phyloP scores from a whole-genome alignment of 1,140 invertebrate genomes.

The Eumeta japonica region DNA sequence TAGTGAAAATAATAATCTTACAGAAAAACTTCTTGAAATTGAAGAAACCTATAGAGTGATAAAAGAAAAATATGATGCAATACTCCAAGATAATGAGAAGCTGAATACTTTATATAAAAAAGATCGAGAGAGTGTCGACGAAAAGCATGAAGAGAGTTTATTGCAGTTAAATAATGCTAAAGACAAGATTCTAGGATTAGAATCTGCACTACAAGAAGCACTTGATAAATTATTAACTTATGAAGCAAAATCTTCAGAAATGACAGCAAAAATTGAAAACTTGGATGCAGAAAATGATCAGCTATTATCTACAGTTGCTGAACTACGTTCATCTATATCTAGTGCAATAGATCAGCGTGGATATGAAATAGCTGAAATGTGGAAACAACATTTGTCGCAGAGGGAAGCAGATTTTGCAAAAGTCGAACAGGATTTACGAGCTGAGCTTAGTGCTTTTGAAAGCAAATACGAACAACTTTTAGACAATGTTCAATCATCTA shows the following conservation, averaged over 20 bases:
- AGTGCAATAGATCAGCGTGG: constrained; percentile 63
- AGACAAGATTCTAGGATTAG: too few species aligned
- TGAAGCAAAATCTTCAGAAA: constrained; percentile 24
- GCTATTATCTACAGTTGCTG: constrained; percentile 40
- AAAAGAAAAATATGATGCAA: constrained; percentile 10
- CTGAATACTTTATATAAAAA: too few species aligned
- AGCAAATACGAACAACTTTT: constrained; percentile 56
- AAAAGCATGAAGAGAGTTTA: too few species aligned
- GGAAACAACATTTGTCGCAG: constrained; percentile 63
- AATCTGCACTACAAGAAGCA: too few species aligned
- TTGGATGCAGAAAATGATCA: constrained; percentile 46
- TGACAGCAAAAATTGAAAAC: constrained; percentile 29
- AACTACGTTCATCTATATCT: constrained; percentile 42
- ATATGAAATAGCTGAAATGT: constrained; percentile 63
- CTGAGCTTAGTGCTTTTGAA: constrained; percentile 43
- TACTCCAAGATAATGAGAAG: too few species aligned
- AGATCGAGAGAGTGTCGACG: too few species aligned
- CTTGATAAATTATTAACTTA: constrained; percentile 15
- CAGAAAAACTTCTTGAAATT: constrained; percentile 25
- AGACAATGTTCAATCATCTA: constrained; percentile 41
- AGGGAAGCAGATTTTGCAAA: constrained; percentile 61
- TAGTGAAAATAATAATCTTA: constrained; percentile 23
- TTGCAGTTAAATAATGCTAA: too few species aligned
- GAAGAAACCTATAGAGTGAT: constrained; percentile 17
- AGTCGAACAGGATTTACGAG: constrained; percentile 50